Evolutionary conservation across 1,140 invertebrate species (phyloP), one percentile per base, ranked within the genome.

Genomic region (Drosophila kepulauana): DNA sequence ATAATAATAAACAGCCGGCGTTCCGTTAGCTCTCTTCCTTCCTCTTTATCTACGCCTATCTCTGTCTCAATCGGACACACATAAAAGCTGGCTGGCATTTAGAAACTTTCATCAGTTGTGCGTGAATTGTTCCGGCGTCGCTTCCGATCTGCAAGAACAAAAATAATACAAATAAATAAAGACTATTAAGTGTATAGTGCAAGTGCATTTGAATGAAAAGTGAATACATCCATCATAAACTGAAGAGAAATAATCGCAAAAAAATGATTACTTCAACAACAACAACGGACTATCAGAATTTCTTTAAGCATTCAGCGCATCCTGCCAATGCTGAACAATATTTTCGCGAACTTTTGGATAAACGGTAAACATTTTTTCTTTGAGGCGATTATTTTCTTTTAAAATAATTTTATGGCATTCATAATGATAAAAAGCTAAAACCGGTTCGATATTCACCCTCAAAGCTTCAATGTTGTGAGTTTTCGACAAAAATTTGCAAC

Each of bases 261-360:
- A 89, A 73, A 74, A 91, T 91, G 90, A 88, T 91, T 20, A 82
- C 90, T 1, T 91, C 90, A 5, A 67, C 82, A 5, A 75, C 82
- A 2, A 75, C 84, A 35, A 81, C 82, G 63, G 91, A 92, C 48
- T 92, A 91, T 61, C 72, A 57, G n/a, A 88, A 80, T 15, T 91
- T 89, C 58, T 91, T 92, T 28, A 92, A 92, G 69, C 81, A 79
- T 51, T 64, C 91, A 33, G 91, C 91, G 4, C 81, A 79, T 64
- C 91, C 91, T 62, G 88, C 84, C 5, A 91, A 91, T 91, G 91
- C 91, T 46, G 84, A 91, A 61, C 90, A 92, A 51, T 92, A 73
- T 66, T 91, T 92, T 58, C 87, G 78, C 6, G 86, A 91, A 5
- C 62, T 77, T 13, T 67, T 91, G 68, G 77, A 82, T 57, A 71